Conservation (phyloP, 2,797 vertebrate genomes). For the Amniataba percoides region DNA sequence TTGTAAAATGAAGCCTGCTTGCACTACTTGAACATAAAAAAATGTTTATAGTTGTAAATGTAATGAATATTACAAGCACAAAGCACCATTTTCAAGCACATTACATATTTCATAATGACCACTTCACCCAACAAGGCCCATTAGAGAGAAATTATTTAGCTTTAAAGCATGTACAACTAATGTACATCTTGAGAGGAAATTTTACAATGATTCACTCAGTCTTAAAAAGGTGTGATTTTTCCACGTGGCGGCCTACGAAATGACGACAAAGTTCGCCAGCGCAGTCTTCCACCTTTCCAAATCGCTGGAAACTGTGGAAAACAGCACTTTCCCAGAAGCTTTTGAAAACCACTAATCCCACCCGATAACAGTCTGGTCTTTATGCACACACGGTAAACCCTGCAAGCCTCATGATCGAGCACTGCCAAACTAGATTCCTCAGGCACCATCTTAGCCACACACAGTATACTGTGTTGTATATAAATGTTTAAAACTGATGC, state of each 20-base stretch:
- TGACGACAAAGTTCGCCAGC: not conserved
- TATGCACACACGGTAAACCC: constrained; percentile 38
- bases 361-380: constrained; percentile 36
- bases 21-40: not conserved
- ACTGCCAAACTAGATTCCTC: constrained; percentile 26
- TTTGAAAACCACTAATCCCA: constrained; percentile 53
- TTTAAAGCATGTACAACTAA: not conserved
- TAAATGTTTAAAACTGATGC: too few relatives aligned
- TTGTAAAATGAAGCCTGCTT: not conserved
- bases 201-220: constrained; percentile 5
- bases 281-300: constrained; percentile 27
- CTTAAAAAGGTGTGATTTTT: not conserved
- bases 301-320: constrained; percentile 32
- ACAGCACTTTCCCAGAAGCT: constrained; percentile 38
- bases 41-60: not conserved
- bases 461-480: too few relatives aligned
- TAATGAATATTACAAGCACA: not conserved
- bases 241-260: not conserved
- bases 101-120: not conserved
- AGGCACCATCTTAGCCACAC: constrained; percentile 1
- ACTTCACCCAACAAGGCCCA: too few relatives aligned
- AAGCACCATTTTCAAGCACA: not conserved
- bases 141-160: not conserved
- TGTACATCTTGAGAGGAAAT: not conserved
- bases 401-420: constrained; percentile 33